A percentile compares a stretch with the other conserved stretches of the same genome.
phyloP scores from a whole-genome alignment of 2,888 invertebrate genomes.

The Drosophila atroscutellata region DNA sequence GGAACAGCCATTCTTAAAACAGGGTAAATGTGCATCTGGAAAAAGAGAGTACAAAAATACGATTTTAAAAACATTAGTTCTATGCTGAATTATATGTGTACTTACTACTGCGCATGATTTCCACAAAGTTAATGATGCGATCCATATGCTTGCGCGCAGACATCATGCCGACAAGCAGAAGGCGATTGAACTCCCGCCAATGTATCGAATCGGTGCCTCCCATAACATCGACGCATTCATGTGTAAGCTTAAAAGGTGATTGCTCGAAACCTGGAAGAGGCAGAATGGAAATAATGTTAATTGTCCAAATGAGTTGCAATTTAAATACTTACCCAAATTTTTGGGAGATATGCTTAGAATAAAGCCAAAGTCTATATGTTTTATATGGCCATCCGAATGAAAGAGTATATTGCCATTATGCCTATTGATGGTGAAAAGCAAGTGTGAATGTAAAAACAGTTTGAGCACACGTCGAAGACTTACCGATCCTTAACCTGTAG shows the following conservation, averaged over 20 bases:
- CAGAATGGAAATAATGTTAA: not conserved
- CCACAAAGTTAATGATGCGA: constrained; percentile 97
- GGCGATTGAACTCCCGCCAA: constrained; percentile 99
- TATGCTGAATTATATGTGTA: constrained; percentile 22
- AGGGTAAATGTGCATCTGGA: constrained; percentile 87
- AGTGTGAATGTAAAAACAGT: not conserved
- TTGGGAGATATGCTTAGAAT: constrained; percentile 91
- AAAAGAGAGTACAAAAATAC: not conserved
- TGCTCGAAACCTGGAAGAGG: constrained; percentile 86
- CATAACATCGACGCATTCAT: constrained; percentile 99
- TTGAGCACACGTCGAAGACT: constrained; percentile 32
- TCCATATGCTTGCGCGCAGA: constrained; percentile 99
- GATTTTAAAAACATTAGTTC: not conserved
- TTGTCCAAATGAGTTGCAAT: not conserved
- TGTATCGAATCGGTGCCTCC: constrained; percentile 98
- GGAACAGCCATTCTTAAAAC: constrained; percentile 95
- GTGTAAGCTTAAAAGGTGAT: constrained; percentile 92
- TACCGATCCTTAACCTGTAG: constrained; percentile 99
- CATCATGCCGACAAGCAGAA: constrained; percentile 97
- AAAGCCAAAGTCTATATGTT: constrained; percentile 99
- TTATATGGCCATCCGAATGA: constrained; percentile 98
- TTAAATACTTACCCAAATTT: constrained; percentile 89
- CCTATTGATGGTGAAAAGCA: constrained; percentile 85
- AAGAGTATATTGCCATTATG: constrained; percentile 99
- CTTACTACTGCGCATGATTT: constrained; percentile 98